A percentile compares a stretch with the other conserved stretches of the same genome.
These are phyloP conservation scores for Empidonax alnorum DNA, from an alignment of 2,113 vertebrate species.

Conservation along the genomic window DNA sequence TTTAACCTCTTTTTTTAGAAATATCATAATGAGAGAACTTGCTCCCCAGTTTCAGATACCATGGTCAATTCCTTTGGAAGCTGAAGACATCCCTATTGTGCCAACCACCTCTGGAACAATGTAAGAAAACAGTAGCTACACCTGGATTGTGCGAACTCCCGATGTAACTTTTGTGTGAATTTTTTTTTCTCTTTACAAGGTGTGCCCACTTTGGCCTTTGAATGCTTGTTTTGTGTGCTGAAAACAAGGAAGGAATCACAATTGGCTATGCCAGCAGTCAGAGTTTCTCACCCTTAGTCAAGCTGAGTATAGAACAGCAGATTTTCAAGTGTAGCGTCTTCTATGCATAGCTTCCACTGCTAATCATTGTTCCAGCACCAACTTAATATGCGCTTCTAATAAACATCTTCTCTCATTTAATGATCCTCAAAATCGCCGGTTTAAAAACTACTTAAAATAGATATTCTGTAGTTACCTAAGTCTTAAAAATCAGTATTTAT, in stretches of 20 bases:
- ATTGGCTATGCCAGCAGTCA: constrained; percentile 30
- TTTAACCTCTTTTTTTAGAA: constrained; percentile 68
- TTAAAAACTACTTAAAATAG: constrained; percentile 44
- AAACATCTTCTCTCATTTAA: constrained; percentile 57
- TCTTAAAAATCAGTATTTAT: constrained; percentile 43
- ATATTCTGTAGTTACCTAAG: constrained; percentile 15
- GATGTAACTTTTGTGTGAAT: constrained; percentile 29
- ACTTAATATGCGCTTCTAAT: constrained; percentile 55
- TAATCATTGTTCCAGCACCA: constrained; percentile 40
- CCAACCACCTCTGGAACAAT: constrained; percentile 92
- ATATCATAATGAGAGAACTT: constrained; percentile 90
- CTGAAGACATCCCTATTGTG: constrained; percentile 92
- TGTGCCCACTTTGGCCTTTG: constrained; percentile 39
- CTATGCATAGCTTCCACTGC: constrained; percentile 29
- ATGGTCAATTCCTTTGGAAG: constrained; percentile 91
- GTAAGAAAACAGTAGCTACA: constrained; percentile 70
- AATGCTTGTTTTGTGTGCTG: constrained; percentile 38
- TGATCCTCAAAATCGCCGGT: constrained; percentile 9
- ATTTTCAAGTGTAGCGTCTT: constrained; percentile 21
- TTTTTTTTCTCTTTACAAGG: constrained; percentile 50
- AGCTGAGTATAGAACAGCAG: constrained; percentile 59
- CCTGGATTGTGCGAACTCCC: not conserved
- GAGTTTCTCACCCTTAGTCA: constrained; percentile 48
- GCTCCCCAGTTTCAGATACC: constrained; percentile 91
- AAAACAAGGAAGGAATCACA: constrained; percentile 61